Percentiles rank a stretch among this genome's conserved stretches.
These are phyloP conservation scores for Luscinia luscinia DNA, from an alignment of 2,797 vertebrate species.

Conservation along the genomic window DNA sequence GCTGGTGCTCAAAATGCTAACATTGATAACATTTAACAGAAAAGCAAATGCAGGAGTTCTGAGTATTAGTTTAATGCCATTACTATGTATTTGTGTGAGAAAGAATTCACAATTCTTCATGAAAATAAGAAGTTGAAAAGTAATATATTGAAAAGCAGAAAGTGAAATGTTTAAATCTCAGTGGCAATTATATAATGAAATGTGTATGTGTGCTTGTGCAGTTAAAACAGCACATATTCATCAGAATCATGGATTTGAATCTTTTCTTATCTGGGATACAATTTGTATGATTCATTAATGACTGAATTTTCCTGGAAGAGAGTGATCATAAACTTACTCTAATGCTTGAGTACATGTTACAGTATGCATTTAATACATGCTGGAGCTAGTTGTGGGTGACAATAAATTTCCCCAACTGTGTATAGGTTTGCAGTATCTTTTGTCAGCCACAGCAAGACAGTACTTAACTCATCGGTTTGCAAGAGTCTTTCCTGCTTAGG, in stretches of 20 bases:
- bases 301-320: not conserved
- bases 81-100: not conserved
- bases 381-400: not conserved
- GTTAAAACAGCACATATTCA: not conserved
- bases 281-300: slow-evolving; percentile 6
- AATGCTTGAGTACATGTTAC: not conserved
- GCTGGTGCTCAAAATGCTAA: not conserved
- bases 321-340: not conserved
- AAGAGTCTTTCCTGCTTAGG: not conserved
- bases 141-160: not conserved
- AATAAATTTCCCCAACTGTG: not conserved
- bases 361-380: not conserved
- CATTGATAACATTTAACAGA: not conserved
- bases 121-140: not conserved
- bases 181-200: not conserved
- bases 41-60: not conserved
- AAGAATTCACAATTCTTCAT: not conserved
- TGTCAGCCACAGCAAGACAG: not conserved
- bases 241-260: not conserved
- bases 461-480: not conserved
- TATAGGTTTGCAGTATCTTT: not conserved
- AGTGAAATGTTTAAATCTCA: not conserved
- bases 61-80: not conserved
- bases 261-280: not conserved
- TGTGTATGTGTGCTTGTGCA: not conserved